Evolutionary conservation across 2,797 vertebrate genomes (phyloP), one percentile per base, ranked within the genome.

Genomic region (Pangasius krempfi): DNA sequence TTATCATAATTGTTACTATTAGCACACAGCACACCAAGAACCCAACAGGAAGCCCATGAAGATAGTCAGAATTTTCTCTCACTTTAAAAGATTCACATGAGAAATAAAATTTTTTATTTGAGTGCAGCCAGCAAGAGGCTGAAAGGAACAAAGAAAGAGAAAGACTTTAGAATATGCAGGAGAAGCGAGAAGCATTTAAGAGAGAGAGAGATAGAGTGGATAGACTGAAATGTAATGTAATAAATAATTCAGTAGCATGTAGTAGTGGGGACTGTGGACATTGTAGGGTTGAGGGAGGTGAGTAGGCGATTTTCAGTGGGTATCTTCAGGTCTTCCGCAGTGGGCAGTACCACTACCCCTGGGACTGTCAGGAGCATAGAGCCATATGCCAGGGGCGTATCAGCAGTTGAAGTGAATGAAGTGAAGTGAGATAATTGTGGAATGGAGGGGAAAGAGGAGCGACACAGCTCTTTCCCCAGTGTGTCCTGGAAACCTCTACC

Each of bases 241-340:
- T 87, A 85, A 93, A 93, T 92, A 92, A 82, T 84, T 44, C 76
- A 90, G 87, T 56, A 27, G 82, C 91, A 86, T 86, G 92, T 92
- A 93, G 92, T 92, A 91, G 92, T 88, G 88, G 70, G 91, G 87
- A 60, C 47, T 44, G 37, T 73, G 84, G 91, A 78, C 91, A 88
- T 22, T 62, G 76, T 40, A 18, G 1, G 37, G 18, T 68, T 84
- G 73, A 86, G 88, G 83, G 88, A 68, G 86, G 68, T 93, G 93
- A 93, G 73, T 92, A 88, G 90, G 90, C 86, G 90, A 88, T 92
- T 89, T 89, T 30, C 54, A 82, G 54, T 2, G 16, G 88, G 44
- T 62, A 68, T 70, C 20, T 72, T 2, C 13, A 50, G 75, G 27
- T 66, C 60, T 88, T 66, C 37, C 13, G 84, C 81, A 84, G 72